Percentiles rank a stretch among this genome's conserved stretches.
phyloP scores from a whole-genome alignment of 2,113 vertebrate genomes.

The Tapirus terrestris region DNA sequence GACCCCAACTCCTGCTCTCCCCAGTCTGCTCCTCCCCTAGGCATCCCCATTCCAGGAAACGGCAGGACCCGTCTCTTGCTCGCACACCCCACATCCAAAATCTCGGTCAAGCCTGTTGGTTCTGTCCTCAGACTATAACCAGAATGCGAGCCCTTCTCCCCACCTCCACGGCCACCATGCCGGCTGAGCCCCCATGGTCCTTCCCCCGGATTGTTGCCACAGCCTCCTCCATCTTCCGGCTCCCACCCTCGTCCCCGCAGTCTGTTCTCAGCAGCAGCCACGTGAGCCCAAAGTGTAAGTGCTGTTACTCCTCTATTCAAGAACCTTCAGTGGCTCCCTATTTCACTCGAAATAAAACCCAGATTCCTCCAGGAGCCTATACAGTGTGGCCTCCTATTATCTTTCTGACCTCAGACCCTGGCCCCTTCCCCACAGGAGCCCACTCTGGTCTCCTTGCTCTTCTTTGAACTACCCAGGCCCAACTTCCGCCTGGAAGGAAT shows the following conservation, averaged over 20 bases:
- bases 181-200: fast-evolving
- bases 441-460: neutral
- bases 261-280: neutral
- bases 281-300: neutral
- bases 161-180: fast-evolving
- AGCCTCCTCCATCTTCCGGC: fast-evolving
- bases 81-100: neutral
- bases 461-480: neutral
- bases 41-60: neutral
- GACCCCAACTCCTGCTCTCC: neutral
- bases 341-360: neutral
- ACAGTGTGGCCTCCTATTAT: fast-evolving
- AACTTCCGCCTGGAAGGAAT: neutral
- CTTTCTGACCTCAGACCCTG: neutral
- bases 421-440: fast-evolving
- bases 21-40: neutral
- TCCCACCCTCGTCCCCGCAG: fast-evolving
- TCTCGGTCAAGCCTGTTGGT: neutral
- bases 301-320: neutral
- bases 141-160: neutral
- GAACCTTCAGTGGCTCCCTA: neutral
- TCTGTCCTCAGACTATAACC: neutral
- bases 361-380: fast-evolving
- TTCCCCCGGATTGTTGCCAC: fast-evolving
- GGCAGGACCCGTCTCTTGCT: neutral